These are phyloP conservation scores for Lagopus leucura DNA, from an alignment of 2,113 vertebrate genomes.

Conservation along the genomic window DNA sequence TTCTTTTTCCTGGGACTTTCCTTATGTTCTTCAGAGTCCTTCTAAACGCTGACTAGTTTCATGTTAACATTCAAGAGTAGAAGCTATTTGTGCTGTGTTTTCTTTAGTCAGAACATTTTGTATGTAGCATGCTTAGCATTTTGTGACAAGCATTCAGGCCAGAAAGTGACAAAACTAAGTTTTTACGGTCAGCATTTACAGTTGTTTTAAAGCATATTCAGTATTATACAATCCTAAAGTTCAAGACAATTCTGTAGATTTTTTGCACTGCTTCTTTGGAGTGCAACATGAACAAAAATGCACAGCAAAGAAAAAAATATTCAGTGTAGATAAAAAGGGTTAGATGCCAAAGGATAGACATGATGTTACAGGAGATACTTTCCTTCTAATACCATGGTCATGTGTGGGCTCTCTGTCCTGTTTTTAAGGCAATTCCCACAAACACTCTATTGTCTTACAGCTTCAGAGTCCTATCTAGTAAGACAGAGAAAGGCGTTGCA, in stretches of 20 bases:
- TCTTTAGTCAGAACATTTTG: neutral
- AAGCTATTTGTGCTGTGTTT: neutral
- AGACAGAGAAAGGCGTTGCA: neutral
- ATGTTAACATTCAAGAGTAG: neutral
- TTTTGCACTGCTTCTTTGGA: neutral
- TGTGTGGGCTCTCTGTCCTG: neutral
- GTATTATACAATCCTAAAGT: neutral
- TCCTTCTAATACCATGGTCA: neutral
- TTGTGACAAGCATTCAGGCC: neutral
- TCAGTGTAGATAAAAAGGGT: neutral
- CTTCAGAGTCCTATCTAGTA: neutral
- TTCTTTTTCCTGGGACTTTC: neutral
- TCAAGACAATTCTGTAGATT: neutral
- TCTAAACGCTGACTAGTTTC: neutral
- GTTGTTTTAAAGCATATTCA: neutral
- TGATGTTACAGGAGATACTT: neutral
- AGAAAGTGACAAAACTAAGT: neutral
- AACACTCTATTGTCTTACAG: neutral
- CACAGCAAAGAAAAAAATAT: neutral
- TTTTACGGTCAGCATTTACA: neutral
- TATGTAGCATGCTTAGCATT: neutral
- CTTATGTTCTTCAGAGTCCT: neutral
- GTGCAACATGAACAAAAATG: neutral
- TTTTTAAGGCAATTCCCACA: neutral
- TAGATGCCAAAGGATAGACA: neutral